Evolutionary conservation across 2,888 invertebrate species (phyloP).

Genomic region (Parnassius orleans): DNA sequence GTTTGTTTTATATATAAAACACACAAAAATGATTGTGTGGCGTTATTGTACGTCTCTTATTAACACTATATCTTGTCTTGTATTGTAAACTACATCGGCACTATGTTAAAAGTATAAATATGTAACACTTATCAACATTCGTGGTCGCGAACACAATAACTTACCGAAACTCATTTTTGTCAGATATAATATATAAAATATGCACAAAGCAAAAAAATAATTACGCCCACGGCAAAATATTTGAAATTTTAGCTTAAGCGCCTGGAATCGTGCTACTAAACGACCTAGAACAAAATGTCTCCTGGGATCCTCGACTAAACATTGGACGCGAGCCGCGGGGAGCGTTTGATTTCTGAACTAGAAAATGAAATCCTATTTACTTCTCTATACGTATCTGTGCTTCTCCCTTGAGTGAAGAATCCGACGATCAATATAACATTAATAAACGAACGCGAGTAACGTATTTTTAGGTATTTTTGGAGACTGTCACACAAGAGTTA

Average conservation of each 20-base stretch:
- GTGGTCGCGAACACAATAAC: no score
- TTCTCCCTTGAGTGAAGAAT: conserved; percentile 46
- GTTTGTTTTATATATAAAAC: no score
- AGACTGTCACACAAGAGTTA: conserved; percentile 61
- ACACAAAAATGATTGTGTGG: no score
- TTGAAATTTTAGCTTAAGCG: conserved; percentile 31
- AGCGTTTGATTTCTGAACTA: conserved; percentile 73
- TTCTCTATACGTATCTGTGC: conserved; percentile 47
- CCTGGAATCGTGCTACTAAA: conserved; percentile 43
- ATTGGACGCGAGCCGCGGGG: conserved; percentile 52
- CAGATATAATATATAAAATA: no score
- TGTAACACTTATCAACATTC: no score
- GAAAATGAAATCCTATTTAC: conserved; percentile 76
- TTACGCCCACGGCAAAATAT: conserved; percentile 46
- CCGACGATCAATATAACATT: conserved; percentile 63
- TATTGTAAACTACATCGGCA: no score
- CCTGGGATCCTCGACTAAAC: conserved; percentile 51
- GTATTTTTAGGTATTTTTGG: conserved; percentile 67
- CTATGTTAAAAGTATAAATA: no score
- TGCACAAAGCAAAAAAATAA: conserved; percentile 43
- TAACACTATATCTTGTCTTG: no score
- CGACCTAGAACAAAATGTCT: conserved; percentile 51
- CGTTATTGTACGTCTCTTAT: no score
- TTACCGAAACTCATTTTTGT: no score
- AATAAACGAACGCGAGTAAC: conserved; percentile 65